Conservation (phyloP, 2,797 vertebrate species). For the Typhlichthys subterraneus region DNA sequence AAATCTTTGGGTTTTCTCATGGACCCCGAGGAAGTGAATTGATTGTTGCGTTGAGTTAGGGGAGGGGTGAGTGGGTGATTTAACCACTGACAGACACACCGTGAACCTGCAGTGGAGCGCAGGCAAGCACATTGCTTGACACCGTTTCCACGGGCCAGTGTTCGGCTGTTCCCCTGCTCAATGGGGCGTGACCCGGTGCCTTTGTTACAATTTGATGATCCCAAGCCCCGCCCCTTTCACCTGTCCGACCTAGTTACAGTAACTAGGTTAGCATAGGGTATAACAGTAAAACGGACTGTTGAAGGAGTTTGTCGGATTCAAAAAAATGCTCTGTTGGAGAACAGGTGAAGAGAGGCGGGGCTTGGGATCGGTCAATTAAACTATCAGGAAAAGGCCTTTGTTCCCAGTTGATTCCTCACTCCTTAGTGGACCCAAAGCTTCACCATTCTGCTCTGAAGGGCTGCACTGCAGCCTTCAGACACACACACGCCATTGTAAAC, state of each 20-base stretch:
- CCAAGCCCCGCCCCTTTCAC: no score
- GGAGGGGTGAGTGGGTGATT: slow-evolving; percentile 66
- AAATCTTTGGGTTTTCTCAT: slow-evolving; percentile 70
- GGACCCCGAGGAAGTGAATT: slow-evolving; percentile 75
- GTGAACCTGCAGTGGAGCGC: slow-evolving; percentile 71
- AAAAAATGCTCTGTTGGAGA: no score
- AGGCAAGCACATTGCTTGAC: slow-evolving; percentile 66
- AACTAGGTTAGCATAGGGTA: no score
- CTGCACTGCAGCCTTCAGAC: slow-evolving; percentile 49
- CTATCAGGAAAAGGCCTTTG: slow-evolving; percentile 70
- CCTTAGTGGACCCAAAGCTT: slow-evolving; percentile 56
- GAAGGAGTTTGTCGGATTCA: no score
- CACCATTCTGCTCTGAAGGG: slow-evolving; percentile 54
- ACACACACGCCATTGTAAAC: slow-evolving; percentile 35
- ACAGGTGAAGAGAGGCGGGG: no score
- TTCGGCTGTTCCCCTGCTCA: slow-evolving; percentile 71
- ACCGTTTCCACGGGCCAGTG: slow-evolving; percentile 71
- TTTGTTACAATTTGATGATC: slow-evolving; percentile 54
- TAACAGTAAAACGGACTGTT: no score
- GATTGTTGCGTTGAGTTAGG: slow-evolving; percentile 70
- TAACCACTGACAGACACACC: slow-evolving; percentile 80
- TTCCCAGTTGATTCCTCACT: slow-evolving; percentile 64
- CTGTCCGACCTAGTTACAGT: no score
- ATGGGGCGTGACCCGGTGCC: slow-evolving; percentile 72
- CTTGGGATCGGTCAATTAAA: slow-evolving; percentile 46